phyloP scores from a whole-genome alignment of 2,888 invertebrate genomes.

The Rhagonycha lutea region DNA sequence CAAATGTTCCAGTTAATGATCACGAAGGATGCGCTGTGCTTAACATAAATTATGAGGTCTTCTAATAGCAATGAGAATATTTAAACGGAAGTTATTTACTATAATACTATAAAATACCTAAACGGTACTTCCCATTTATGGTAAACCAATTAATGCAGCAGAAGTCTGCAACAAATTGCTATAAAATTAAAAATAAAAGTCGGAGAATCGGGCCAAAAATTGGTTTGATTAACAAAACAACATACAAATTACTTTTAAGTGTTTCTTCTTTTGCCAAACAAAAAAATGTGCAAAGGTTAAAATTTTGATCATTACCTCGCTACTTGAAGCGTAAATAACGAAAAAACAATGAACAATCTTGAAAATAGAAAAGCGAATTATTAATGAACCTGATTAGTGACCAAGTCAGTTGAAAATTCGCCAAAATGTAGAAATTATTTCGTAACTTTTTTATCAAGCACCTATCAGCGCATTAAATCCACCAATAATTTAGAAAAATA shows the following conservation, averaged over 20 bases:
- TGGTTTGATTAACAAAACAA: neutral
- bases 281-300: neutral
- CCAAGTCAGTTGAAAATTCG: neutral
- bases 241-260: neutral
- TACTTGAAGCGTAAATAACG: neutral
- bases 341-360: neutral
- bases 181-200: neutral
- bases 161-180: neutral
- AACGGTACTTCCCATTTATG: neutral
- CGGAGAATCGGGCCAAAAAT: neutral
- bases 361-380: too few relatives aligned
- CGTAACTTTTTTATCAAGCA: neutral
- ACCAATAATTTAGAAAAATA: neutral
- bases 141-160: neutral
- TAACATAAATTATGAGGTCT: constrained; percentile 7
- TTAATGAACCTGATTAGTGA: too few relatives aligned
- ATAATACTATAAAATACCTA: constrained; percentile 3
- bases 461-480: neutral
- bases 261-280: neutral
- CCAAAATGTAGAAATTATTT: neutral
- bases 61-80: constrained; percentile 6
- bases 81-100: neutral
- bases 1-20: constrained; percentile 14
- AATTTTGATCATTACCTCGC: neutral
- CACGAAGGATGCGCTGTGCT: neutral